Evolutionary conservation across 2,797 vertebrate species (phyloP).

Genomic region (Anisognathus igniventris): DNA sequence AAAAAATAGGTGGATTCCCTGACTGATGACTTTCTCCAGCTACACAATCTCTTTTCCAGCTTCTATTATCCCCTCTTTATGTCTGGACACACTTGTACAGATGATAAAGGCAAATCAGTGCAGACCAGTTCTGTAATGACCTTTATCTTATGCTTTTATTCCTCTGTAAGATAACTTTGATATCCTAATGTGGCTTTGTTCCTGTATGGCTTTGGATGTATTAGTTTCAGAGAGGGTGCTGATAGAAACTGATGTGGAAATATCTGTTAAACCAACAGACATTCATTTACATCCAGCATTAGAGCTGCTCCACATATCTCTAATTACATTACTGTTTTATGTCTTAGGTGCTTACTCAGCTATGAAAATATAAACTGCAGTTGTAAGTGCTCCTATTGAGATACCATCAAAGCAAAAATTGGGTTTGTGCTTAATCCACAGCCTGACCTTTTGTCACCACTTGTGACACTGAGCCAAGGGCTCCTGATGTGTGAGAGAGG

Average conservation of each 20-base stretch:
- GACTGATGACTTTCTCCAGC: background rate
- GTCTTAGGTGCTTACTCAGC: slow-evolving; percentile 16
- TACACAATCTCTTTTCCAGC: background rate
- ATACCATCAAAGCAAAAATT: background rate
- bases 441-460: background rate
- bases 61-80: background rate
- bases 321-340: slow-evolving; percentile 31
- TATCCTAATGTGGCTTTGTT: background rate
- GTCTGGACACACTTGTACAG: background rate
- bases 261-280: slow-evolving; percentile 11
- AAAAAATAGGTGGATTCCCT: background rate
- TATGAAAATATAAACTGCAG: background rate
- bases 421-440: background rate
- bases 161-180: background rate
- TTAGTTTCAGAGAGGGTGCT: background rate
- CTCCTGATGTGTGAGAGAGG: background rate
- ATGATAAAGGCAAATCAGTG: background rate
- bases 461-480: background rate
- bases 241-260: background rate
- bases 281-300: background rate
- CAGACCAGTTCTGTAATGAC: background rate
- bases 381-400: background rate
- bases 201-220: background rate
- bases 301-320: background rate
- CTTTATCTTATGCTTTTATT: background rate